Percentiles rank a stretch among this genome's conserved stretches.
Evolutionary conservation across 2,113 vertebrate species (phyloP).

Genomic region (Leptocoma aspasia): DNA sequence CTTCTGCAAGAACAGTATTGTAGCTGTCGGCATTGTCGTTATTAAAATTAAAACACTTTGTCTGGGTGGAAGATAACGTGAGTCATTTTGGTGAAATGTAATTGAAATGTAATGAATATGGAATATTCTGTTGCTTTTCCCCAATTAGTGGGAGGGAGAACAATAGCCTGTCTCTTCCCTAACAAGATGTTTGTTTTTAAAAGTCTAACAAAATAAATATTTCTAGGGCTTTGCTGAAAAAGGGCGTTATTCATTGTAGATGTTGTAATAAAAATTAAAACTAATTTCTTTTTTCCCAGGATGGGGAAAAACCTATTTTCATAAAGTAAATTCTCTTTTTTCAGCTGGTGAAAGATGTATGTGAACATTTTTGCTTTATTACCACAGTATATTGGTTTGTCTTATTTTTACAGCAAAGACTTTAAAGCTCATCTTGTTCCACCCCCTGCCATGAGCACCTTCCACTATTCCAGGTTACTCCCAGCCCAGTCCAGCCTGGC

Average conservation of each 20-base stretch:
- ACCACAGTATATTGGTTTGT: not conserved
- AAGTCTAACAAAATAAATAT: slow-evolving; percentile 14
- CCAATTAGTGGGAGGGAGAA: not conserved
- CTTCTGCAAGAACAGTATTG: slow-evolving; percentile 14
- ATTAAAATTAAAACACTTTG: slow-evolving; percentile 50
- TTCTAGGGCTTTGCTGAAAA: not conserved
- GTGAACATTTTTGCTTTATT: not conserved
- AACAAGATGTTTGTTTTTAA: not conserved
- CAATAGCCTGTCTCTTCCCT: slow-evolving; percentile 26
- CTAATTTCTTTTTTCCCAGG: not conserved
- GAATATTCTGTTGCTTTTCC: slow-evolving; percentile 21
- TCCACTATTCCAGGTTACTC: not conserved
- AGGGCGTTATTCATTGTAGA: not conserved
- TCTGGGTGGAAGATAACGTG: slow-evolving; percentile 38
- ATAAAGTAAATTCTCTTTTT: not conserved
- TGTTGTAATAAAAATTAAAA: not conserved
- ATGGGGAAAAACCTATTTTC: not conserved
- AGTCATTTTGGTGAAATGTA: slow-evolving; percentile 35
- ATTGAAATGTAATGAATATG: slow-evolving; percentile 39
- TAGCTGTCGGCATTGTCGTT: slow-evolving; percentile 37
- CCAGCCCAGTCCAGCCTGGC: not conserved
- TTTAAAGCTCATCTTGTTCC: not conserved
- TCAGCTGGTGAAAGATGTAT: not conserved
- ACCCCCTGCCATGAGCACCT: not conserved
- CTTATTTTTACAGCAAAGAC: not conserved